These are phyloP conservation scores for Lucifuga dentata DNA, from an alignment of 2,113 vertebrate genomes.

Conservation along the genomic window DNA sequence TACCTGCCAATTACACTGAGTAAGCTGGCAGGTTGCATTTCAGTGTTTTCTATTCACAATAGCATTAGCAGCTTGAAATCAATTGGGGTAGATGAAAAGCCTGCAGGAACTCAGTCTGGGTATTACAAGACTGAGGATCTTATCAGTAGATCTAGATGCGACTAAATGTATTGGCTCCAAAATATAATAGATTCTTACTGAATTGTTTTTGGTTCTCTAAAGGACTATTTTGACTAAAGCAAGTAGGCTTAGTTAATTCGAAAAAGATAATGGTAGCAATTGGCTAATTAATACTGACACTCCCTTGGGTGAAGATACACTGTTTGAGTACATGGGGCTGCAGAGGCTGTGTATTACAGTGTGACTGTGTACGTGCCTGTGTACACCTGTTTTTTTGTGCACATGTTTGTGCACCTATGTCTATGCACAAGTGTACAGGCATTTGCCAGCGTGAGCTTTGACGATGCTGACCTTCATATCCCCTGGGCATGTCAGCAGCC, in stretches of 20 bases:
- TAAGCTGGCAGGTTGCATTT: not conserved
- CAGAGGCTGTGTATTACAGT: not conserved
- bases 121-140: not conserved
- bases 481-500: slow-evolving; percentile 64
- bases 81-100: not conserved
- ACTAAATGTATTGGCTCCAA: slow-evolving; percentile 7
- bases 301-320: not conserved
- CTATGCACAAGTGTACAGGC: not conserved
- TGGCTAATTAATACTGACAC: slow-evolving; percentile 20
- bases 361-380: slow-evolving; percentile 7
- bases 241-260: slow-evolving; percentile 16
- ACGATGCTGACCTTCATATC: slow-evolving; percentile 77
- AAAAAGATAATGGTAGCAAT: slow-evolving; percentile 1
- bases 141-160: not conserved
- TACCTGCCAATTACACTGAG: not conserved
- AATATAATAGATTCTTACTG: slow-evolving; percentile 5
- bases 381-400: not conserved
- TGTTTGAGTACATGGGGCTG: slow-evolving; percentile 3
- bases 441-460: slow-evolving; percentile 31
- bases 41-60: not conserved
- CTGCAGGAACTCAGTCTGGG: not conserved
- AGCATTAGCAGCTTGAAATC: not conserved
- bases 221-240: slow-evolving; percentile 5
- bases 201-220: slow-evolving; percentile 9
- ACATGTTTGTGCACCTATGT: not conserved